Conservation (phyloP, 2,888 invertebrate species). For the Teinopalpus imperialis region DNA sequence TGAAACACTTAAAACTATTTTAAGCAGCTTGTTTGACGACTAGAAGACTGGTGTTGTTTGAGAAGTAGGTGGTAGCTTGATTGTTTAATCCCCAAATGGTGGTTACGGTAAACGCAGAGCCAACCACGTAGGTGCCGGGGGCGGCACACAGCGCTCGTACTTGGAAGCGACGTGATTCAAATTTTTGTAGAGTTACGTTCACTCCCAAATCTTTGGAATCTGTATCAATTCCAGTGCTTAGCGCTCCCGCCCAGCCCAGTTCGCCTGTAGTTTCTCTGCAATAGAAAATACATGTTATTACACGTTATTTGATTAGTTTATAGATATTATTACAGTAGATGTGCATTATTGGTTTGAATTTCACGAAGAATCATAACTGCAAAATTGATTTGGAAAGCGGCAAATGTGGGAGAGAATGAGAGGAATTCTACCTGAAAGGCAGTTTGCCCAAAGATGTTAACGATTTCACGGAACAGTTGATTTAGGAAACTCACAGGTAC, state of each 20-base stretch:
- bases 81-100: constrained; percentile 37
- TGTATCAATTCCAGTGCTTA: constrained; percentile 61
- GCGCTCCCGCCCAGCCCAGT: constrained; percentile 72
- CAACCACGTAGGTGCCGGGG: constrained; percentile 86
- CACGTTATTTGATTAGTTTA: too few species aligned
- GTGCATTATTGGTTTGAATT: too few species aligned
- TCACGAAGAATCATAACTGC: too few species aligned
- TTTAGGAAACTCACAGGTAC: too few species aligned
- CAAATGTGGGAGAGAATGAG: too few species aligned
- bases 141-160: constrained; percentile 83
- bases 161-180: constrained; percentile 75
- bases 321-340: background rate
- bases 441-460: too few species aligned
- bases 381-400: too few species aligned
- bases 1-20: background rate
- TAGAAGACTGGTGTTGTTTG: constrained; percentile 61
- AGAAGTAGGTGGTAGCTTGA: constrained; percentile 43
- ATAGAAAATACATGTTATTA: too few species aligned
- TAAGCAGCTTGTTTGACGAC: constrained; percentile 54
- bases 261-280: constrained; percentile 58
- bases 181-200: constrained; percentile 70
- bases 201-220: constrained; percentile 62
- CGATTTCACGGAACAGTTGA: too few species aligned
- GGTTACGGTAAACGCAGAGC: constrained; percentile 79
- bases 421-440: too few species aligned